Percentiles rank a stretch among this genome's conserved stretches.
phyloP scores from a whole-genome alignment of 2,797 vertebrate genomes.

The Xyrichtys novacula region DNA sequence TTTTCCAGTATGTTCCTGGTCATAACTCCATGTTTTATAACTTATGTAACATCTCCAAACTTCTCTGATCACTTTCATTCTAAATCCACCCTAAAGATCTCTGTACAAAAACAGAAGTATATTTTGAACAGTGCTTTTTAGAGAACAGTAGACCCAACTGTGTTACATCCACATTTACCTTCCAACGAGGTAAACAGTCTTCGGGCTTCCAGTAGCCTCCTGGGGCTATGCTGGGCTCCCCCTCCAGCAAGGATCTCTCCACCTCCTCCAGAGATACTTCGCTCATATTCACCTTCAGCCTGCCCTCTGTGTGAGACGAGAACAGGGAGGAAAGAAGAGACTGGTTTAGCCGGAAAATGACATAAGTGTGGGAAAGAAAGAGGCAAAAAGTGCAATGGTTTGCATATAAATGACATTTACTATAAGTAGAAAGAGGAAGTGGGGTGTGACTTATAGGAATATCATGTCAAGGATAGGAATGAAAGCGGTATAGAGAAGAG shows the following conservation, averaged over 20 bases:
- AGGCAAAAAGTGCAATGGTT: background rate
- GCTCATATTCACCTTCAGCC: constrained; percentile 93
- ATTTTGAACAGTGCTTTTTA: background rate
- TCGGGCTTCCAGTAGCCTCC: constrained; percentile 95
- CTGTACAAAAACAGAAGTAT: background rate
- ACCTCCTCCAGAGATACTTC: constrained; percentile 92
- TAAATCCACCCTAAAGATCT: background rate
- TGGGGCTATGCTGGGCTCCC: constrained; percentile 81
- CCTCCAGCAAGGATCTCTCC: constrained; percentile 84
- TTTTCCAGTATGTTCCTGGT: too few relatives aligned
- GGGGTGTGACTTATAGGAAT: too few relatives aligned
- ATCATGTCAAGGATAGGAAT: background rate
- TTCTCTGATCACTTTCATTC: background rate
- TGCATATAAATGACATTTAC: background rate
- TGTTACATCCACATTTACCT: constrained; percentile 80
- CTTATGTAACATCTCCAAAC: too few relatives aligned
- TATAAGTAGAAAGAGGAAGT: background rate
- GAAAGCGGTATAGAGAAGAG: background rate
- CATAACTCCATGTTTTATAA: too few relatives aligned
- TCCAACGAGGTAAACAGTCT: constrained; percentile 96
- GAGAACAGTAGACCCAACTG: background rate
- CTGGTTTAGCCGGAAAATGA: constrained; percentile 1
- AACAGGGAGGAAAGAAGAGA: background rate
- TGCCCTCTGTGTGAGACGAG: constrained; percentile 86
- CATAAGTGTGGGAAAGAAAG: background rate